These are phyloP conservation scores for Apolygus lucorum DNA, from an alignment of 1,140 invertebrate species.

Conservation along the genomic window DNA sequence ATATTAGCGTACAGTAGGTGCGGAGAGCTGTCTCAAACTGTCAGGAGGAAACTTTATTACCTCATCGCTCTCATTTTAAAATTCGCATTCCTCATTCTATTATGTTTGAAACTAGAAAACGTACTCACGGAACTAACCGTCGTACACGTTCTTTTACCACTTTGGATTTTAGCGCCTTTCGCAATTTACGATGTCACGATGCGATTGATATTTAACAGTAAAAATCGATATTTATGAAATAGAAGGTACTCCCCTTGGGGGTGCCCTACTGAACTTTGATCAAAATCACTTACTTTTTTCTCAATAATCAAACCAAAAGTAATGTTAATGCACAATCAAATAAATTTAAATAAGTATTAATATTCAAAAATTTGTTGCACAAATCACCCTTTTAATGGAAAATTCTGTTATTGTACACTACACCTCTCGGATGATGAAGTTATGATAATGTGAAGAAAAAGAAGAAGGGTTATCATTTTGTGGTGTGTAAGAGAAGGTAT, in stretches of 20 bases:
- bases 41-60: background rate
- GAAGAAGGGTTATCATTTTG: too few relatives aligned
- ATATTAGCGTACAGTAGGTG: constrained; percentile 75
- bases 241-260: background rate
- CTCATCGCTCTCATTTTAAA: background rate
- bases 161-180: background rate
- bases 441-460: too few relatives aligned
- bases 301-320: too few relatives aligned
- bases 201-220: background rate
- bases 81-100: background rate
- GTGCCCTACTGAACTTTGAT: background rate
- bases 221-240: background rate
- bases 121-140: background rate
- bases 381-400: too few relatives aligned
- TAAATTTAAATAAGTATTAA: too few relatives aligned
- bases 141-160: background rate
- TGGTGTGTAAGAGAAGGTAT: too few relatives aligned
- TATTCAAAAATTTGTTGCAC: too few relatives aligned
- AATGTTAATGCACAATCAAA: too few relatives aligned
- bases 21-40: constrained; percentile 35
- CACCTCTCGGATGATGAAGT: too few relatives aligned
- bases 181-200: background rate
- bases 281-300: too few relatives aligned
- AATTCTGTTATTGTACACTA: too few relatives aligned
- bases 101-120: background rate